Base-by-base conservation (phyloP, 2,113 vertebrate species). In the Sialia sialis region DNA sequence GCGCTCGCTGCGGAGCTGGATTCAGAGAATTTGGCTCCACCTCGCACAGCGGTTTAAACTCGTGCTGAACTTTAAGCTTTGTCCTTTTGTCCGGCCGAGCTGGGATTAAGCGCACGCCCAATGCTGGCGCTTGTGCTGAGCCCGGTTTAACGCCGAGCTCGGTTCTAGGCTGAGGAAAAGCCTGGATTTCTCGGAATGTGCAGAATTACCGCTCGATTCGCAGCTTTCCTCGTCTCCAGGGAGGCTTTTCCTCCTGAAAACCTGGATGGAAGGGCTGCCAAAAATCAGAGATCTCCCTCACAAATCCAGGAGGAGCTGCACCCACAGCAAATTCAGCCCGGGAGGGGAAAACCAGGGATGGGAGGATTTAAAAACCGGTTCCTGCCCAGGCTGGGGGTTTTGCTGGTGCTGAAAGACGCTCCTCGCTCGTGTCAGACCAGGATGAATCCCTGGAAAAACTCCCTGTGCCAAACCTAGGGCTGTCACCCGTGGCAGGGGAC, bases 161-260 rank as follows among this genome's bases (percentile, higher is more conserved):
- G 1, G 86, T n/a, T 56, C 52, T 11, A 41, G 63, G 36, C 20
- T 17, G 67, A 10, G 4, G 41, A 59, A 30, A 58, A 67, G 43
- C 18, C 7, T 0, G 17, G 46, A n/a, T 25, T 5, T 23, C 49
- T 36, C 39, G 10, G n/a, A n/a, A n/a, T n/a, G 36, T 3, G 74
- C 44, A 26, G 58, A 21, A n/a, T n/a, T 46, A 2, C 58, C 1
- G 13, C n/a, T 16, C 0, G 3, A 1, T 55, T 18, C 30, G 38
- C 23, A 8, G 43, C 36, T 67, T 25, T 3, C 10, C 5, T 9
- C 4, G 0, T 10, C 66, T 7, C 30, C 69, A 16, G 51, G 4
- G 30, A 18, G 19, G 3, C 4, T 84, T 23, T 20, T 19, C 12
- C 29, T 27, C 2, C 17, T 0, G 2, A 29, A 44, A 79, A 41